Evolutionary conservation across 2,113 vertebrate genomes (phyloP), one percentile per base, ranked within the genome.

Genomic region (Cottus gobio): DNA sequence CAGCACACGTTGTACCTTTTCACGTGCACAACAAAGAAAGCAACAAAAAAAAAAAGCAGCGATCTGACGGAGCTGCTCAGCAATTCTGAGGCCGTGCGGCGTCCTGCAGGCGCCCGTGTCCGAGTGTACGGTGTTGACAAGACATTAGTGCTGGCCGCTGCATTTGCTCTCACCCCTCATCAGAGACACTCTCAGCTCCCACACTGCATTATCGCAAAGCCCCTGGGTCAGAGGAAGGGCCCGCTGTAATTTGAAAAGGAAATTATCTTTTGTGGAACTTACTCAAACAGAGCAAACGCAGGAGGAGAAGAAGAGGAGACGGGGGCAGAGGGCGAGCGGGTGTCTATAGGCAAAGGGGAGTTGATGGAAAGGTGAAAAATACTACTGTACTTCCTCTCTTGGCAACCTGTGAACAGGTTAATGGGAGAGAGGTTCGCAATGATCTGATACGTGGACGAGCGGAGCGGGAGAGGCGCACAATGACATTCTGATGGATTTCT

Each of bases 211-310:
- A 93, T 93, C 93, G 81, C 91, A 88, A 90, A 81, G 91, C 86
- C 91, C 88, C 61, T 58, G 83, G 94, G 93, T 95, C 93, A 93
- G 77, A 75, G 79, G 82, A 85, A 77, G 69, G 90, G 83, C 88
- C 69, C 54, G 74, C 77, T 91, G 92, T 92, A 93, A 95, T 95
- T 93, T 92, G 90, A 94, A 94, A 93, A 93, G 92, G 93, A 94
- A 95, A 95, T 94, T 76, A 95, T 93, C 90, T 94, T 94, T 91
- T 89, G 90, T 91, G 88, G 79, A 89, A 89, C 82, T 91, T 91
- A 86, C 90, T 73, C 79, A 89, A 87, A 92, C 81, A 77, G 88
- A 92, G 72, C 80, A 89, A 85, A 91, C 77, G 37, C 50, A 71
- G n/a, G 28, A 30, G 58, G 31, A 50, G 70, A 26, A 84, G 75